These are phyloP conservation scores for Puffinus mauretanicus DNA, from an alignment of 2,113 vertebrate species.

Conservation along the genomic window DNA sequence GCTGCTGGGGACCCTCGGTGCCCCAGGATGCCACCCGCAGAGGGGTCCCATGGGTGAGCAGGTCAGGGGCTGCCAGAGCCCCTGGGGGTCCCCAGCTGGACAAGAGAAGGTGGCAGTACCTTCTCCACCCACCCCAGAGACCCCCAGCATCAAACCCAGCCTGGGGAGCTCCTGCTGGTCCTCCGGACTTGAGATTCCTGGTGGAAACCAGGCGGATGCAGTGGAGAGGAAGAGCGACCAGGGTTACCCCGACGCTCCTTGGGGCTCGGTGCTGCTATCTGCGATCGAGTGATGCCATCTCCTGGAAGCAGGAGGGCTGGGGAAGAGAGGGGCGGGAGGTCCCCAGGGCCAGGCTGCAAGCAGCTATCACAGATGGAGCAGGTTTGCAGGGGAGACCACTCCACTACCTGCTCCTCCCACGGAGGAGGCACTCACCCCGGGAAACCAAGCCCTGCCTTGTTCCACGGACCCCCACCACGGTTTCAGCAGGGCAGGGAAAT, in stretches of 20 bases:
- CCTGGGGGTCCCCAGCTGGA: background rate
- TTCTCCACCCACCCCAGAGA: background rate
- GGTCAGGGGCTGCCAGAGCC: background rate
- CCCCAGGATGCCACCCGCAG: background rate
- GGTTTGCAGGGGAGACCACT: background rate
- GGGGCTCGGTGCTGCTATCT: background rate
- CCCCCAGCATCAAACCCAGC: background rate
- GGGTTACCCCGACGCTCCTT: background rate
- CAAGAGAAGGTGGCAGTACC: background rate
- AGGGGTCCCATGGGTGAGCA: background rate
- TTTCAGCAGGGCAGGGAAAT: background rate
- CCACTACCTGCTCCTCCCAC: background rate
- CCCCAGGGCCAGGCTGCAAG: background rate
- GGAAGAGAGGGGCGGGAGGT: background rate
- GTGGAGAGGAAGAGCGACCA: fast-evolving
- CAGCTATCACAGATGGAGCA: background rate
- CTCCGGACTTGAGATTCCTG: background rate
- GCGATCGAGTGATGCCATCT: conserved; percentile 62
- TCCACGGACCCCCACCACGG: fast-evolving
- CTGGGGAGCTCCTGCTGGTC: background rate
- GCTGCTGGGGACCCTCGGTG: fast-evolving
- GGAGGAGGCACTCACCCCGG: fast-evolving
- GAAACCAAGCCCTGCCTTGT: background rate
- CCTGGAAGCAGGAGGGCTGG: conserved; percentile 32
- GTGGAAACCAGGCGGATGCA: background rate